Percentiles rank a stretch among this genome's conserved stretches.
Evolutionary conservation across 1,140 invertebrate species (phyloP).

Genomic region (Sminthurides bifidus): DNA sequence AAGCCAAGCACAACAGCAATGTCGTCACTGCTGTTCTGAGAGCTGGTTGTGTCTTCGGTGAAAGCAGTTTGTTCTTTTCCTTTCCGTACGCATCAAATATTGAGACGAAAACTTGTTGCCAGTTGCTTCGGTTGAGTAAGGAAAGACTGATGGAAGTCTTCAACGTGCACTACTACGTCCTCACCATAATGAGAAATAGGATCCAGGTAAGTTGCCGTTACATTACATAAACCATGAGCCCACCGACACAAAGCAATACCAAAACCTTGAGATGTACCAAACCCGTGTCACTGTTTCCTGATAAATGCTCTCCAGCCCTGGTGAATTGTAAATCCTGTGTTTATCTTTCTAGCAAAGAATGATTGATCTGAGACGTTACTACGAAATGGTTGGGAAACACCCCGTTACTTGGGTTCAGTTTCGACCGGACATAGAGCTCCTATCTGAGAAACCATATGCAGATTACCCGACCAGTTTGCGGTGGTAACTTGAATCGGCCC

Average conservation of each 20-base stretch:
- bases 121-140: conserved; percentile 18
- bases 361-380: neutral
- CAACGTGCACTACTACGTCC: conserved; percentile 9
- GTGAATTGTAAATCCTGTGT: too few species aligned
- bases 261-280: too few species aligned
- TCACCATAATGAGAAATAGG: neutral
- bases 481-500: neutral
- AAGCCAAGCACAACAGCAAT: conserved; percentile 15
- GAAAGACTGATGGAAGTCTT: conserved; percentile 17
- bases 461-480: conserved; percentile 6
- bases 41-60: conserved; percentile 26
- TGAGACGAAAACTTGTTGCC: conserved; percentile 27
- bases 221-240: too few species aligned
- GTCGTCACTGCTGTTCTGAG: conserved; percentile 17
- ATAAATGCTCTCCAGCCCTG: too few species aligned
- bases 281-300: too few species aligned
- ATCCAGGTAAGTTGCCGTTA: neutral
- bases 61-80: conserved; percentile 26
- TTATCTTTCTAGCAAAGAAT: conserved; percentile 6
- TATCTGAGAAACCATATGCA: neutral
- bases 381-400: neutral
- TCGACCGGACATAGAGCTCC: neutral
- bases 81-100: conserved; percentile 20
- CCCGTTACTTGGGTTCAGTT: conserved; percentile 8
- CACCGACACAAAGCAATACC: too few species aligned